A percentile compares a stretch with the other conserved stretches of the same genome.
Conservation (phyloP, 2,888 invertebrate species). For the Drosophila sordidapex region DNA sequence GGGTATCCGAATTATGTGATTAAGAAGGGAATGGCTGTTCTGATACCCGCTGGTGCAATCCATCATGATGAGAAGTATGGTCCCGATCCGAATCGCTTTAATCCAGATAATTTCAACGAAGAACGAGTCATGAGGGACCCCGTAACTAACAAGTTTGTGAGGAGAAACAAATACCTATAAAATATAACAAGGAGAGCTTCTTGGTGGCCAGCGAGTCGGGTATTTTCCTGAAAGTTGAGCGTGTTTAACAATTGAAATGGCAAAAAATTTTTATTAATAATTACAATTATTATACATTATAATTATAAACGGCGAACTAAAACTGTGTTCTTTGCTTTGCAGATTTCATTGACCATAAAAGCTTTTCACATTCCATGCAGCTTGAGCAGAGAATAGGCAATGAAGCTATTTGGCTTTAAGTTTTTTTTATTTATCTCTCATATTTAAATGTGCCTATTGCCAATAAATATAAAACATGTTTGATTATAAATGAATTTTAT, state of each 20-base stretch:
- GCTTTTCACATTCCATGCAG: not conserved
- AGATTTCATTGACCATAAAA: too few relatives aligned
- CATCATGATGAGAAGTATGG: slow-evolving; percentile 87
- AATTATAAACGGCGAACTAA: not conserved
- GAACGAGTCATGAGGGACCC: too few relatives aligned
- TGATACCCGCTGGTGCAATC: slow-evolving; percentile 85
- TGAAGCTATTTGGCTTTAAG: too few relatives aligned
- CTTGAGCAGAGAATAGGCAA: too few relatives aligned
- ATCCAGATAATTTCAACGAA: too few relatives aligned
- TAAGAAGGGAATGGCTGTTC: too few relatives aligned
- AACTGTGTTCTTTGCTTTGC: not conserved
- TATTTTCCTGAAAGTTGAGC: slow-evolving; percentile 40
- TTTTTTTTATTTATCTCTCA: too few relatives aligned
- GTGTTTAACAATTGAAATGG: not conserved
- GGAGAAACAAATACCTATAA: slow-evolving; percentile 74
- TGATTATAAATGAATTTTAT: too few relatives aligned
- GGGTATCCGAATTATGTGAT: too few relatives aligned
- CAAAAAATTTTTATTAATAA: not conserved
- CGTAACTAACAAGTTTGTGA: slow-evolving; percentile 31
- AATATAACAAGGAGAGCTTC: slow-evolving; percentile 43
- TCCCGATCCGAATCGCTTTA: too few relatives aligned
- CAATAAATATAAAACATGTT: too few relatives aligned
- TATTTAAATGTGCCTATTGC: too few relatives aligned
- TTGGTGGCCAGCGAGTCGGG: slow-evolving; percentile 48
- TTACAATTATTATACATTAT: not conserved